Evolutionary conservation across 2,113 vertebrate genomes (phyloP).

Genomic region (Chaetops frenatus): DNA sequence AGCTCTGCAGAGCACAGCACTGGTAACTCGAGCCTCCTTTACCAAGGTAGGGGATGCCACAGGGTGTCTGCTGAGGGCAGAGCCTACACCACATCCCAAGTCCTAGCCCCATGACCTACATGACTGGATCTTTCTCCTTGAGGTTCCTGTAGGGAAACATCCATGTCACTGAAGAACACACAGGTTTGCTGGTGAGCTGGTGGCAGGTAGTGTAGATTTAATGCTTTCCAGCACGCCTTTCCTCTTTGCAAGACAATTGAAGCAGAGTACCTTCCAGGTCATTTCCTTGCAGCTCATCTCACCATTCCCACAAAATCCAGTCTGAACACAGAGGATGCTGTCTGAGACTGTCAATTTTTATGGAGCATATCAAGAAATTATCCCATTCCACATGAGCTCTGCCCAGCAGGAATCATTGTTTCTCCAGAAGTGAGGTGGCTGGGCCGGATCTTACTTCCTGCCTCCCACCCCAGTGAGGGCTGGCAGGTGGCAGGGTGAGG

Average conservation of each 20-base stretch:
- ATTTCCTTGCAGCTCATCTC: neutral
- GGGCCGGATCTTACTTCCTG: neutral
- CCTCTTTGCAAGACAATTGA: neutral
- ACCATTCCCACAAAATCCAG: neutral
- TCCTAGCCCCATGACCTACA: neutral
- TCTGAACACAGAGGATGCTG: neutral
- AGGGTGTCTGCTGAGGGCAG: neutral
- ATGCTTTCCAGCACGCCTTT: neutral
- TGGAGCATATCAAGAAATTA: neutral
- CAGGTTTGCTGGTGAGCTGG: neutral
- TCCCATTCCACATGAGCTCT: neutral
- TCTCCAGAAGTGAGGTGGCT: neutral
- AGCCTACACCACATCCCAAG: fast-evolving
- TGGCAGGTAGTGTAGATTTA: neutral
- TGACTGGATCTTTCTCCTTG: neutral
- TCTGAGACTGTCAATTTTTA: neutral
- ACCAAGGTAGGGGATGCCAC: fast-evolving
- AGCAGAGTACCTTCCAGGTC: neutral
- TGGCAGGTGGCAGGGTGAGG: neutral
- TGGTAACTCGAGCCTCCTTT: neutral
- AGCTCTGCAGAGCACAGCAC: neutral
- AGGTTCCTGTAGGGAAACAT: neutral
- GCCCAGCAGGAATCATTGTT: neutral
- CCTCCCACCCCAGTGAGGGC: neutral
- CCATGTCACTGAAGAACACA: neutral